Evolutionary conservation across 2,113 vertebrate genomes (phyloP).

Genomic region (Phaethornis superciliosus): DNA sequence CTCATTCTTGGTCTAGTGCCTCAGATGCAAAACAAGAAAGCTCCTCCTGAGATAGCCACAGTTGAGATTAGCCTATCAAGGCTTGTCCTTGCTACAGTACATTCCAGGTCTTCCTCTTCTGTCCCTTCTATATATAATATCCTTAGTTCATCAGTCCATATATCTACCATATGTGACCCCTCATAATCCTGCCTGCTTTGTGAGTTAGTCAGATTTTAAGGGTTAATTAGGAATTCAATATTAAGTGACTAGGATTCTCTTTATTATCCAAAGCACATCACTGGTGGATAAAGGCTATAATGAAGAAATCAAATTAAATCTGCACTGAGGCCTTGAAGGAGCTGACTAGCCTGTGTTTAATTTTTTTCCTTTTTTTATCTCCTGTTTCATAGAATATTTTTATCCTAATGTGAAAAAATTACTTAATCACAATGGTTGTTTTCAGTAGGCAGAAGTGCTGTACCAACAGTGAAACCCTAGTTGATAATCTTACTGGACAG

Average conservation of each 20-base stretch:
- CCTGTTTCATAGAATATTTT: neutral
- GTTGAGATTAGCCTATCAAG: neutral
- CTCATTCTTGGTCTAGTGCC: neutral
- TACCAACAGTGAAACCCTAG: slow-evolving; percentile 23
- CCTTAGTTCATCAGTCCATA: neutral
- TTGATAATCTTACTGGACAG: neutral
- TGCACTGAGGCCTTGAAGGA: neutral
- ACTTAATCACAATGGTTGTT: slow-evolving; percentile 20
- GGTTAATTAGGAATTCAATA: neutral
- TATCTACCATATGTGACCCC: neutral
- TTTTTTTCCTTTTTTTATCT: neutral
- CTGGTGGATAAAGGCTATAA: neutral
- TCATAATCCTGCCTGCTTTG: neutral
- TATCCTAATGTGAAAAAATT: slow-evolving; percentile 31
- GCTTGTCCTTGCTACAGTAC: neutral
- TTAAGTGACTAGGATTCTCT: neutral
- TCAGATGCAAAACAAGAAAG: neutral
- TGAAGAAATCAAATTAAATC: neutral
- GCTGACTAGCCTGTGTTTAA: neutral
- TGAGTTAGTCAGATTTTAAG: neutral
- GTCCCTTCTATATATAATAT: neutral
- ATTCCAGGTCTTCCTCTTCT: neutral
- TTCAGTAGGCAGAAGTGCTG: slow-evolving; percentile 27
- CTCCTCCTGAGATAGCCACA: neutral
- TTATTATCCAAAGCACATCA: neutral